Base-by-base conservation (phyloP, 2,113 vertebrate species). In the Orthochromis malagaraziensis region DNA sequence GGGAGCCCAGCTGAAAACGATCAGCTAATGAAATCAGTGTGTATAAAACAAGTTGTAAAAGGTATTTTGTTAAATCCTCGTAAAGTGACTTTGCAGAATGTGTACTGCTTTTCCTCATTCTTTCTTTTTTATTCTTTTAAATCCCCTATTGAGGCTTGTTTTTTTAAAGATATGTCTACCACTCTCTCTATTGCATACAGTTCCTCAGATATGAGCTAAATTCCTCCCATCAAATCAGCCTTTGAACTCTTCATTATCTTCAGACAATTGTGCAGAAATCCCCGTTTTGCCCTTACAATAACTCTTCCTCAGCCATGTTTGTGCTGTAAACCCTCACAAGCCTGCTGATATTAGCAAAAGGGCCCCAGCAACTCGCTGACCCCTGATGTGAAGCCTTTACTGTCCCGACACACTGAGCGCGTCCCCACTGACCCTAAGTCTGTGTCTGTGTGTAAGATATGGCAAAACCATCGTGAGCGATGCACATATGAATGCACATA, bases 261-360 rank as follows among this genome's bases (percentile, higher is more conserved):
- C 81, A 84, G 83, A 87, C 8, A 6, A 24, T 42, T 29, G 19
- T 31, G 40, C 75, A 65, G 51, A 89, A 87, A 87, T 85, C 70
- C 80, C 77, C 7, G 4, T 63, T 73, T 45, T 89, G 91, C 91
- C 90, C 87, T 89, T 93, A 82, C 10, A 88, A 93, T 33, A 94
- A 95, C 90, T 91, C 88, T 12, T 82, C 89, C 85, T 84, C 55
- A 16, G 84, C 80, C 84, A 58, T 90, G 93, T 95, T 90, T 93
- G 93, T 73, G 91, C 75, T 90, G 86, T 81, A 87, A 91, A 93
- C 53, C 92, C 93, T 77, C 86, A n/a, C 29, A 89, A 82, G 87
- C 88, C 17, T 79, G 85, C 85, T 87, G 85, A 86, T 83, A 92
- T 94, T 86, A 93, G 91, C 77, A 5, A 49, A 57, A 83, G 84